Evolutionary conservation across 2,888 invertebrate genomes (phyloP).

Genomic region (Cenopis cana): DNA sequence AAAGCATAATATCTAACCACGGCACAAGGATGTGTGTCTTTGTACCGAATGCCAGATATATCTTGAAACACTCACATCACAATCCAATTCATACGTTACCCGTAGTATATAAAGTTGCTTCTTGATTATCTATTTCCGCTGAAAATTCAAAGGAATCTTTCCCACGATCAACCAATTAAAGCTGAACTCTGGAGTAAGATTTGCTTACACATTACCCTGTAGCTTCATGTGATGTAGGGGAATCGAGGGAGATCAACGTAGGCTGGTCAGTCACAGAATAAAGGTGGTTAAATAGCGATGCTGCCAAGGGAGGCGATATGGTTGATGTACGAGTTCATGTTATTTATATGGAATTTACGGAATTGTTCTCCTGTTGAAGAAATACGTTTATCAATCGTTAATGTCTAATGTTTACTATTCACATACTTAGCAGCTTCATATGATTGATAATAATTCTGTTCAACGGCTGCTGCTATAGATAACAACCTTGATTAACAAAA

Average conservation of each 20-base stretch:
- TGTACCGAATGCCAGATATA: constrained; percentile 23
- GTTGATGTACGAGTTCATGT: constrained; percentile 23
- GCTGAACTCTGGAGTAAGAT: constrained; percentile 24
- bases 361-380: neutral
- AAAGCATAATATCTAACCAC: constrained; percentile 22
- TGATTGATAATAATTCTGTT: too few species aligned
- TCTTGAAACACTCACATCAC: neutral
- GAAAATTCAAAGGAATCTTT: constrained; percentile 33
- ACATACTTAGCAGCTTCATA: too few species aligned
- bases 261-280: constrained; percentile 21
- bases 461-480: neutral
- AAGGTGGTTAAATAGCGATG: constrained; percentile 34
- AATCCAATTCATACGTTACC: constrained; percentile 17
- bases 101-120: constrained; percentile 16
- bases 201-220: constrained; percentile 8
- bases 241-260: neutral
- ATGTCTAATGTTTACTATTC: neutral
- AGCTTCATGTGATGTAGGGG: neutral
- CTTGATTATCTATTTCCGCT: constrained; percentile 14
- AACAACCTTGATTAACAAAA: neutral
- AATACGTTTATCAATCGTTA: neutral
- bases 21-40: constrained; percentile 20
- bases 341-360: constrained; percentile 27
- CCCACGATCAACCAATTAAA: constrained; percentile 21
- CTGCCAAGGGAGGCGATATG: constrained; percentile 29